Evolutionary conservation across 92 coral and sea anemone species (phyloP), one percentile per base, ranked within the genome.

Genomic region (Epizoanthus fatuus): DNA sequence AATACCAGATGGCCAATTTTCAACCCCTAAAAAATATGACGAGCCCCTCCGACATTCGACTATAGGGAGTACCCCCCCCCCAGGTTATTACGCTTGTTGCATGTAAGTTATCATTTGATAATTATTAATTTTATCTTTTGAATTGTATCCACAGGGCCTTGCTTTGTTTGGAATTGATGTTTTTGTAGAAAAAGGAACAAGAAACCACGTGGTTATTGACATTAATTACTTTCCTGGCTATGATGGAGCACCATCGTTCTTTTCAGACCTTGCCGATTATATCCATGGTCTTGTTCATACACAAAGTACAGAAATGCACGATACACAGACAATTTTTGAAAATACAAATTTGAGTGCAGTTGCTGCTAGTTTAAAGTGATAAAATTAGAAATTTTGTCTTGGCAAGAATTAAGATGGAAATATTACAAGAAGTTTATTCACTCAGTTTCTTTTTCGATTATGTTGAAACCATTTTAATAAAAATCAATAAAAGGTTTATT

Each of bases 171-270:
- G 99, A 80, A 91, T 97, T 65, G 99, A 97, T 83, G 89, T 97
- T 76, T 91, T 97, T 73, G 98, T 97, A 5, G 99, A 97, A 85
- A 95, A 95, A 83, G 98, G 96, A 53, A 95, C 99, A 16, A 90
- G 86, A 19, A 93, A 92, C 67, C 96, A 95, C 79, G 99, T 89
- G 3, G 99, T 97, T 22, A 93, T 97, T 17, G 99, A 97, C 72
- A 97, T 97, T 88, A 97, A 97, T 68, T 97, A 95, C 81, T 97
- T 97, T 73, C 99, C 99, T 76, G 99, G 98, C 1, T 94, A 94
- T 66, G 98, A 94, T 75, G 98, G 98, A 54, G 92, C 93, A 5
- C 94, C 95, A 37, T 70, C 94, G 49, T 94, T 94, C 67, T 93
- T 95, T 35, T 91, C 92, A 0, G 98, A 94, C 86, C 91, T 94